Base-by-base conservation (phyloP, 2,888 invertebrate genomes). In the Ennomos erosarius region DNA sequence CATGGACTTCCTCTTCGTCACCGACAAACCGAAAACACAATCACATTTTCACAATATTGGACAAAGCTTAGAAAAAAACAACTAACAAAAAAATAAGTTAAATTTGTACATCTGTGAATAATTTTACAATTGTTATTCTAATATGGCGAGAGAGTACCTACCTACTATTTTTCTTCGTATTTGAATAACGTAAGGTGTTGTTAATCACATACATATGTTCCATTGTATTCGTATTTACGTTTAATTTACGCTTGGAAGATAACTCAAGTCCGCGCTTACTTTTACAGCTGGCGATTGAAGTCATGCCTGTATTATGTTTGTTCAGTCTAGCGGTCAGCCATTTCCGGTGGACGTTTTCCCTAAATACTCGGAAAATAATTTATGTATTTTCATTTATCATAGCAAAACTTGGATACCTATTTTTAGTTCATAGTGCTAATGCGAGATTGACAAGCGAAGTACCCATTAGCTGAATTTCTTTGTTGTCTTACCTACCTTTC, bases 271-370 rank as follows among this genome's bases (percentile, higher is more conserved):
- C 46, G 16, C 48, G 37, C 45, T 44, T 59, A 55, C 57, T 37
- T 59, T 59, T 55, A 59, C 48, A 36, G 59, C 65, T 59, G 55
- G 62, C 60, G 60, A 49, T 57, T 55, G 57, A 45, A 39, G 48
- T 46, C 52, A 47, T 54, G 45, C 40, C 43, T 54, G 38, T 40
- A 45, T 57, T 39, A 34, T 47, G 9, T 36, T 37, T 34, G 16
- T n/a, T 52, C 58, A 52, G 51, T 51, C 10, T 40, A 47, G n/a
- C 43, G 47, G 37, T 13, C 37, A 34, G 9, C 44, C 38, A 34
- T 39, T 38, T 16, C 33, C 26, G 3, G 52, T 35, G 12, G 12
- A 42, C 34, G 38, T 58, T 43, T 43, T 58, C 44, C 44, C 44
- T 8, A 13, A 46, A n/a, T 9, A 45, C 9, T 51, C 26, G 35